These are phyloP conservation scores for Cladopsammia gracilis DNA, from an alignment of 64 coral and sea anemone genomes.

Conservation along the genomic window DNA sequence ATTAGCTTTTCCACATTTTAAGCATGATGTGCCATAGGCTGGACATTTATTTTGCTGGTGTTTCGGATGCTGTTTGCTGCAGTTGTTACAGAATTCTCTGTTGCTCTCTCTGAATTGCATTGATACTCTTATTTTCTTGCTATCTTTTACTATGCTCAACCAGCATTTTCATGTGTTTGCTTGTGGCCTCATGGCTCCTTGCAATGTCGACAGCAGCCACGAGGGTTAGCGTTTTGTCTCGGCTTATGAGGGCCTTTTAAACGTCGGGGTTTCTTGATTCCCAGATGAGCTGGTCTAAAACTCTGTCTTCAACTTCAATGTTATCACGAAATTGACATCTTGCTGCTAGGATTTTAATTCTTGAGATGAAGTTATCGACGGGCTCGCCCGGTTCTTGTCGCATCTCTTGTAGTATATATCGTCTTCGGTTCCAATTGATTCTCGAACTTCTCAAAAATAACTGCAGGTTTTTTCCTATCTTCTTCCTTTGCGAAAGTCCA, in stretches of 20 bases:
- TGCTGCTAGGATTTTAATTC: no score
- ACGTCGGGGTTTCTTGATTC: neutral
- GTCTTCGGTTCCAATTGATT: no score
- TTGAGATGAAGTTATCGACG: no score
- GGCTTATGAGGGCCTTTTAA: constrained; percentile 3
- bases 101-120: constrained; percentile 24
- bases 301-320: no score
- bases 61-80: neutral
- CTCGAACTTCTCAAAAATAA: no score
- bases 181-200: constrained; percentile 15
- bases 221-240: neutral
- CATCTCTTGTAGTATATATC: no score
- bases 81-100: constrained; percentile 30
- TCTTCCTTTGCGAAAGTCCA: no score
- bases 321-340: no score
- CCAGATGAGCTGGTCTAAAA: no score
- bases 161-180: neutral
- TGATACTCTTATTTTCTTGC: neutral
- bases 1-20: constrained; percentile 22
- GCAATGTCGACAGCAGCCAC: neutral
- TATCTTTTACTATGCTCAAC: neutral
- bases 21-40: neutral
- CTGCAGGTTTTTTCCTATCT: no score
- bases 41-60: neutral
- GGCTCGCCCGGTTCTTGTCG: no score